phyloP scores from a whole-genome alignment of 2,888 invertebrate genomes.

The Leptinotarsa haldemani region DNA sequence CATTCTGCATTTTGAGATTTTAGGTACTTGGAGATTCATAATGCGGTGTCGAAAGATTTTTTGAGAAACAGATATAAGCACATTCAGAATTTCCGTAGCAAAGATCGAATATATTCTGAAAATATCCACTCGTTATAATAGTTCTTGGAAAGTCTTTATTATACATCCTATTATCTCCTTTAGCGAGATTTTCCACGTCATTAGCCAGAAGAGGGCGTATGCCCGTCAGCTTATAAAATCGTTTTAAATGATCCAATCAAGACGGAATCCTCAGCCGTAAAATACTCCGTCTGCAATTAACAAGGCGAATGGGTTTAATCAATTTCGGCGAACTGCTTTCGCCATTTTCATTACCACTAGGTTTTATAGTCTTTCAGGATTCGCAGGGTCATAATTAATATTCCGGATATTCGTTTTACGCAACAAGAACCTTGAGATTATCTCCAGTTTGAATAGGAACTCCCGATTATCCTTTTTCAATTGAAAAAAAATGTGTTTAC shows the following conservation, averaged over 20 bases:
- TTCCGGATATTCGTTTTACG: not conserved
- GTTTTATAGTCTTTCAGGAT: conserved; percentile 14
- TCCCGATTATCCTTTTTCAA: too few species aligned
- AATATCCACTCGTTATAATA: not conserved
- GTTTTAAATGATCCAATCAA: conserved; percentile 27
- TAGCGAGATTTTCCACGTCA: conserved; percentile 14
- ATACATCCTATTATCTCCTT: conserved; percentile 1
- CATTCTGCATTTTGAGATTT: too few species aligned
- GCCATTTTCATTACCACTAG: conserved; percentile 20
- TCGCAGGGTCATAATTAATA: conserved; percentile 14
- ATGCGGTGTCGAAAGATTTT: too few species aligned
- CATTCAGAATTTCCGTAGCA: too few species aligned
- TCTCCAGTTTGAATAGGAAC: not conserved
- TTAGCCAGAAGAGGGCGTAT: conserved; percentile 3
- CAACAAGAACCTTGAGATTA: not conserved
- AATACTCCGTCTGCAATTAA: conserved; percentile 52
- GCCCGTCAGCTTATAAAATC: conserved; percentile 24
- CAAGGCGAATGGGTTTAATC: conserved; percentile 54
- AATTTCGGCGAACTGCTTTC: conserved; percentile 39
- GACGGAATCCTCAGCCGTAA: conserved; percentile 25
- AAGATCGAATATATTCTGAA: too few species aligned
- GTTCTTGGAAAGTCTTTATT: not conserved
- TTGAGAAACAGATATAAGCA: too few species aligned
- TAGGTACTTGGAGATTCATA: too few species aligned
- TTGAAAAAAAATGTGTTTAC: too few species aligned